Evolutionary conservation across 2,113 vertebrate genomes (phyloP).

Genomic region (Trematocara variabile): DNA sequence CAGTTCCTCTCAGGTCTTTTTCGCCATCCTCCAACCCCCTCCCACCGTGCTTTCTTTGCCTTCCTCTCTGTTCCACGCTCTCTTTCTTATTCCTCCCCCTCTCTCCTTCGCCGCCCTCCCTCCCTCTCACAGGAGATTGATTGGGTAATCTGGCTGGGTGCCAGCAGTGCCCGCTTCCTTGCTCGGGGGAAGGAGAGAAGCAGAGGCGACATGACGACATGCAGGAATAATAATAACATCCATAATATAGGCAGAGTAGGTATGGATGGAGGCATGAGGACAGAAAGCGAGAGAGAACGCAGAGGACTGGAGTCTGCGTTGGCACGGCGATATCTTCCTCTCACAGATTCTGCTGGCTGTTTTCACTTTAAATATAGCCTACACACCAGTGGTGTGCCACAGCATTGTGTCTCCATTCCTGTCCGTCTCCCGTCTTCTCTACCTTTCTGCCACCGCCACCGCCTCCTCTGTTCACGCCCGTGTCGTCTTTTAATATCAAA

Average conservation of each 20-base stretch:
- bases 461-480: slow-evolving; percentile 22
- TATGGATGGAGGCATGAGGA: slow-evolving; percentile 44
- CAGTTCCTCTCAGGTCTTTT: slow-evolving; percentile 49
- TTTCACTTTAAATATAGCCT: slow-evolving; percentile 41
- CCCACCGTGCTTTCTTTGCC: slow-evolving; percentile 26
- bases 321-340: slow-evolving; percentile 28
- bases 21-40: slow-evolving; percentile 1
- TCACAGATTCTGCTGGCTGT: slow-evolving; percentile 16
- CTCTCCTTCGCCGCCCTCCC: slow-evolving; percentile 3
- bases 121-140: slow-evolving; percentile 68
- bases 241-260: slow-evolving; percentile 56
- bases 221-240: slow-evolving; percentile 72
- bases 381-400: slow-evolving; percentile 27
- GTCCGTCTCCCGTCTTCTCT: slow-evolving; percentile 27
- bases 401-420: slow-evolving; percentile 42
- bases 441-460: neutral
- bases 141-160: slow-evolving; percentile 77
- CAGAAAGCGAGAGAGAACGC: neutral
- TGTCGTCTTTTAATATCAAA: slow-evolving; percentile 58
- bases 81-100: slow-evolving; percentile 41
- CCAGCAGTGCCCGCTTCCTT: slow-evolving; percentile 68
- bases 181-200: slow-evolving; percentile 72
- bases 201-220: slow-evolving; percentile 67
- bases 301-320: slow-evolving; percentile 27
- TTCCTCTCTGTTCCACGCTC: slow-evolving; percentile 32